phyloP scores from a whole-genome alignment of 2,797 vertebrate species.

The Bradypodion pumilum region DNA sequence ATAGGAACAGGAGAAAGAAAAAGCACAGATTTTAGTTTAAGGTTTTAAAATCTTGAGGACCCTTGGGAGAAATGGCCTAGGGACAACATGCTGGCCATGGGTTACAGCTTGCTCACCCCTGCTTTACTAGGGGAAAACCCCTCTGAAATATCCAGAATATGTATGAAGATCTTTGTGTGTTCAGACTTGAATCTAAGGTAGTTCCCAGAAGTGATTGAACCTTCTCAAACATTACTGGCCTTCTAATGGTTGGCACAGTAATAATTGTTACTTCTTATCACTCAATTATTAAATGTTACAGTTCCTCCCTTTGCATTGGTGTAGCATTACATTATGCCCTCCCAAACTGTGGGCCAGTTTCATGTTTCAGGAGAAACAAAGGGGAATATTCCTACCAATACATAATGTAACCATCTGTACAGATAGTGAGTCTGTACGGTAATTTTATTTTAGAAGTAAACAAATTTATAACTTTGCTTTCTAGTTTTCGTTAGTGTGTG shows the following conservation, averaged over 20 bases:
- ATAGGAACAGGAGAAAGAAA: no score
- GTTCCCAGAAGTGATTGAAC: background rate
- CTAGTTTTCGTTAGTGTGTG: constrained; percentile 45
- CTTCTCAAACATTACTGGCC: background rate
- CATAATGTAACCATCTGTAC: constrained; percentile 40
- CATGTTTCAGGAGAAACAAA: background rate
- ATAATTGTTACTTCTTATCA: background rate
- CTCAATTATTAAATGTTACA: background rate
- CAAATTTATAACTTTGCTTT: constrained; percentile 40
- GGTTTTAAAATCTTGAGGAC: no score
- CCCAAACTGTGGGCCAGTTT: background rate
- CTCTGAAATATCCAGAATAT: background rate
- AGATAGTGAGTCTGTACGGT: constrained; percentile 22
- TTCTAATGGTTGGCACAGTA: background rate
- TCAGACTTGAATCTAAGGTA: background rate
- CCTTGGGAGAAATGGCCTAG: background rate
- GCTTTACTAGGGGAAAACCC: background rate
- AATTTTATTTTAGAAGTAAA: background rate
- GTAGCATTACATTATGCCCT: background rate
- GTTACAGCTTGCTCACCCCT: background rate
- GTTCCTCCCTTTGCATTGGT: constrained; percentile 9
- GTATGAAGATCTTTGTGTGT: background rate
- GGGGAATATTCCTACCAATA: background rate
- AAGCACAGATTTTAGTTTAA: no score
- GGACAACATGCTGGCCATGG: background rate